Evolutionary conservation across 2,113 vertebrate species (phyloP).

Genomic region (Scophthalmus maximus): DNA sequence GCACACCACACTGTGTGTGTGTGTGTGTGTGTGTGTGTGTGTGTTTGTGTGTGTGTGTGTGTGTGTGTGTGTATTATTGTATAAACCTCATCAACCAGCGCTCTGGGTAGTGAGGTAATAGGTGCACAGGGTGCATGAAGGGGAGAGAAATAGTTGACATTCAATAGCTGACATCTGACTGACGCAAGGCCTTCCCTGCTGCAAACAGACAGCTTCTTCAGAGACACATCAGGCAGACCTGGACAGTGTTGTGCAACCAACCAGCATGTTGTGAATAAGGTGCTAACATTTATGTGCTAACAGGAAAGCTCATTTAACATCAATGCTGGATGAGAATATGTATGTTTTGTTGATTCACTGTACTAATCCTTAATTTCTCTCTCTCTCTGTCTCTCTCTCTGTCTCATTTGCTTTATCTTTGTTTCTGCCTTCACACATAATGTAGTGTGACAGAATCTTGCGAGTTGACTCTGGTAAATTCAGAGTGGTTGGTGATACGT

Average conservation of each 20-base stretch:
- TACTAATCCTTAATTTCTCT: too few species aligned
- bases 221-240: slow-evolving; percentile 32
- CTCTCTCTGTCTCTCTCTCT: too few species aligned
- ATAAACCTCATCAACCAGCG: slow-evolving; percentile 25
- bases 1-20: slow-evolving; percentile 1
- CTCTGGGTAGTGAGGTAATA: slow-evolving; percentile 52
- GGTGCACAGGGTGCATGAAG: slow-evolving; percentile 45
- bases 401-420: too few species aligned
- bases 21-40: slow-evolving; percentile 12
- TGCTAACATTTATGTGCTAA: slow-evolving; percentile 8
- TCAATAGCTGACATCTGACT: slow-evolving; percentile 71
- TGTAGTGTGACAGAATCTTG: too few species aligned
- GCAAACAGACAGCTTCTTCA: slow-evolving; percentile 59
- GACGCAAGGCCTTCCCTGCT: slow-evolving; percentile 57
- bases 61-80: slow-evolving; percentile 15
- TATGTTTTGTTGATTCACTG: too few species aligned
- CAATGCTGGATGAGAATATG: too few species aligned
- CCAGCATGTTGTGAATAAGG: slow-evolving; percentile 22
- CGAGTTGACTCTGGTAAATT: neutral
- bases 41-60: neutral
- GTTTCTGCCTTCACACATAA: too few species aligned
- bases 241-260: slow-evolving; percentile 46
- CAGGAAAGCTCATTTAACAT: neutral
- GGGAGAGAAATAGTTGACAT: slow-evolving; percentile 55
- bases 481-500: neutral